Conservation (phyloP, 2,888 invertebrate species). For the Dusona sp. region DNA sequence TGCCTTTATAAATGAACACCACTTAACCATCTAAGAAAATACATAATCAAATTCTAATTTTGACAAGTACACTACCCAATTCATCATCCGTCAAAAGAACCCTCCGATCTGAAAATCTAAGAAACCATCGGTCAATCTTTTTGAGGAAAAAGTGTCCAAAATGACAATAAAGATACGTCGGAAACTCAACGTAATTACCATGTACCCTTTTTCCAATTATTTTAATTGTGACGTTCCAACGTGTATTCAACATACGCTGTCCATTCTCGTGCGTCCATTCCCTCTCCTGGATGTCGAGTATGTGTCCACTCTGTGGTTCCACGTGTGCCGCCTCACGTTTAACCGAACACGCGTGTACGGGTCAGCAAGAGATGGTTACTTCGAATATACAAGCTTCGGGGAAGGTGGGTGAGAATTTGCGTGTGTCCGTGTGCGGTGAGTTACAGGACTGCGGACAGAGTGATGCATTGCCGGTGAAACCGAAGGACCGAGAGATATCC, state of each 20-base stretch:
- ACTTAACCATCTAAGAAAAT: background rate
- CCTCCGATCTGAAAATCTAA: background rate
- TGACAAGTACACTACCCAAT: background rate
- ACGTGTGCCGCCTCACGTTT: constrained; percentile 66
- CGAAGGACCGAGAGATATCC: constrained; percentile 81
- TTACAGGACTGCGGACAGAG: constrained; percentile 84
- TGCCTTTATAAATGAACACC: background rate
- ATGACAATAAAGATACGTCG: background rate
- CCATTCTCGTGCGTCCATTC: constrained; percentile 15
- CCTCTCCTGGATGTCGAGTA: constrained; percentile 46
- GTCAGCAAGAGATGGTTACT: constrained; percentile 38
- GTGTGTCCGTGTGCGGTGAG: constrained; percentile 75
- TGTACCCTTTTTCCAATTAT: background rate
- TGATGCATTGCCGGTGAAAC: constrained; percentile 83
- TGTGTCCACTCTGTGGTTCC: constrained; percentile 70
- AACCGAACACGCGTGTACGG: constrained; percentile 70
- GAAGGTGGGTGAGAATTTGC: constrained; percentile 33
- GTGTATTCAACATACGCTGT: background rate
- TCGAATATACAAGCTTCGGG: background rate
- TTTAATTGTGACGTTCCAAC: background rate
- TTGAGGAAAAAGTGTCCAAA: background rate
- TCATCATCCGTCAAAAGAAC: background rate
- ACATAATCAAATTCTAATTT: background rate
- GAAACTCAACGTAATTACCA: background rate
- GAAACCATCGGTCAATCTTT: background rate